Base-by-base conservation (phyloP, 2,888 invertebrate genomes). In the Pemphredon lugubris region DNA sequence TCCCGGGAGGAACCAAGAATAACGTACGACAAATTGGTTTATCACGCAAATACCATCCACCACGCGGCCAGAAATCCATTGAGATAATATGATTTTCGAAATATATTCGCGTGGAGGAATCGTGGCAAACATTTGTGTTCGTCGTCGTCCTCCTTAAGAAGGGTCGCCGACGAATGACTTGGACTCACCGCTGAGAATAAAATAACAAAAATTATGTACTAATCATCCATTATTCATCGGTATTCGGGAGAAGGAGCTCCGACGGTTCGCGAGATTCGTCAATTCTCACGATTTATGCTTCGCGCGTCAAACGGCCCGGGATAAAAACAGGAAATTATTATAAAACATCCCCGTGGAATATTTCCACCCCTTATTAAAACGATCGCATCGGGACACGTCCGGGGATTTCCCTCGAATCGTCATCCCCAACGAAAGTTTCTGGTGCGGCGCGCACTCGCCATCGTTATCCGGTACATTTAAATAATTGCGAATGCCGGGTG, bases 401-500 rank as follows among this genome's bases (percentile, higher is more conserved):
- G 40, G 2, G 16, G 11, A 13, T 14, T 30, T 48, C 51, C 45
- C 26, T 32, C 48, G 48, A 47, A 26, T 18, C 48, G 14, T 26
- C 21, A 20, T 44, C 26, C 53, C 37, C 44, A 16, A 40, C 16
- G 4, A 40, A 18, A 40, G 40, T 16, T 40, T 6, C 16, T 40
- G 21, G 44, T 20, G 59, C 68, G 58, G 55, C 68, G 20, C 40
- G 53, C 42, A 21, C 59, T 63, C 64, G 66, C 51, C 71, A 63
- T 65, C 69, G 78, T 81, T 81, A 75, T 81, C 79, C 81, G 75
- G 79, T 85, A 79, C 85, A 88, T 88, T 88, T 88, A 89, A 89
- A 89, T 89, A 89, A 89, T 89, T 88, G 88, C 87, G 86, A 81
- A 87, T 86, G 84, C 88, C 81, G 83, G 79, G 63, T 80, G 82